Evolutionary conservation across 2,797 vertebrate species (phyloP).

Genomic region (Cirrhinus mrigala): DNA sequence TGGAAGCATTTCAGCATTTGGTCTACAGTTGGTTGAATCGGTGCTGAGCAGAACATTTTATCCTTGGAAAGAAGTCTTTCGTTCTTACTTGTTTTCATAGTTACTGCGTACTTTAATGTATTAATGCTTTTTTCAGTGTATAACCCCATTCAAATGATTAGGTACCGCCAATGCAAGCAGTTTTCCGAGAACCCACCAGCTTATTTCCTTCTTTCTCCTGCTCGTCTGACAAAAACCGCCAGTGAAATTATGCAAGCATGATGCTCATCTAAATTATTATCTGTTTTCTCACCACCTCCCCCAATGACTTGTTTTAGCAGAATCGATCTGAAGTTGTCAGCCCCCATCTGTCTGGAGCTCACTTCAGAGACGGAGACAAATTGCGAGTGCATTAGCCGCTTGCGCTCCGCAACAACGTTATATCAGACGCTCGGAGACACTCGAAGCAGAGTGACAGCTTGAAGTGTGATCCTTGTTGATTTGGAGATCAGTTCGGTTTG

Average conservation of each 20-base stretch:
- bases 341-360: constrained; percentile 34
- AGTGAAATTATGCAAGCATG: constrained; percentile 21
- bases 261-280: constrained; percentile 29
- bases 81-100: not conserved
- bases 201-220: constrained; percentile 29
- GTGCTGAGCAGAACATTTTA: not conserved
- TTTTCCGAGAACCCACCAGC: not conserved
- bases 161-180: not conserved
- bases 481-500: constrained; percentile 47
- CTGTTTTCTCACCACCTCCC: constrained; percentile 34
- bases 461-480: constrained; percentile 44
- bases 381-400: constrained; percentile 13
- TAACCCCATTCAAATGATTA: not conserved
- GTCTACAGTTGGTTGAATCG: not conserved
- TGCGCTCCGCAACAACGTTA: constrained; percentile 23
- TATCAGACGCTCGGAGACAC: constrained; percentile 14
- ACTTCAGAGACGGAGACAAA: constrained; percentile 34
- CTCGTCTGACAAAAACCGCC: not conserved
- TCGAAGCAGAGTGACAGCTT: constrained; percentile 33
- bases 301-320: constrained; percentile 34
- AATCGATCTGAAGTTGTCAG: constrained; percentile 52
- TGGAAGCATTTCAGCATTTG: not conserved
- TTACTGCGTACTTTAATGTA: not conserved
- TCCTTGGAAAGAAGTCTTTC: not conserved
- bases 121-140: not conserved